Evolutionary conservation across 1,140 invertebrate species (phyloP), one percentile per base, ranked within the genome.

Genomic region (Brachionus koreanus): DNA sequence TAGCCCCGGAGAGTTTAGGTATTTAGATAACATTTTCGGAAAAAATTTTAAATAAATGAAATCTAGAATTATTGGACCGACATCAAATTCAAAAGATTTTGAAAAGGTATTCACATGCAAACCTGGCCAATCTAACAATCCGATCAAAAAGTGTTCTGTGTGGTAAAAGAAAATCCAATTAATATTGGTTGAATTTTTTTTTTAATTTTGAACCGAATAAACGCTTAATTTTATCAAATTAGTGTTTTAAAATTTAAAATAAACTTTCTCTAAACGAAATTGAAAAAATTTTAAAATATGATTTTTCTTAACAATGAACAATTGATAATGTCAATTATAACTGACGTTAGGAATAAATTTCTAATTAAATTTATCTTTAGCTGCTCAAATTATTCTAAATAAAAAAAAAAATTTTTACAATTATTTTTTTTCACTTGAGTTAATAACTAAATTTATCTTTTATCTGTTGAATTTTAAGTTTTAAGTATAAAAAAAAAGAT

Each of bases 41-140:
- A 39, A 69, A 39, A 39, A 39, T 69, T 63, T 7, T 10, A 57
- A 29, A 4, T 69, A 42, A 33, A 52, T n/a, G 52, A 35, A 2
- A 33, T 86, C 10, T 75, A 88, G 89, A 39, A 95, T 97, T 0
- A 89, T 95, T 29, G 95, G 95, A 3, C 94, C 96, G 0, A 89
- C 98, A 4, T 96, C 95, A 0, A 98, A 98, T 87, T 96, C 94
- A 0, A 89, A 92, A 63, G 95, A 97, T 85, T 97, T 98, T 87
- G 92, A 95, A 1, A 89, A 90, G 84, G 95, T 95, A 0, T 90
- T 87, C 83, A 86, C 84, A 35, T 89, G 95, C 86, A 92, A 92
- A 0, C 83, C 89, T 7, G 94, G 93, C 9, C 92, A 93, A 37
- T 92, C 91, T 0, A 97, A 97, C 95, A 97, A 97, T 89, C 96